Conservation (phyloP, 2,888 invertebrate genomes). For the Athalia rosae region DNA sequence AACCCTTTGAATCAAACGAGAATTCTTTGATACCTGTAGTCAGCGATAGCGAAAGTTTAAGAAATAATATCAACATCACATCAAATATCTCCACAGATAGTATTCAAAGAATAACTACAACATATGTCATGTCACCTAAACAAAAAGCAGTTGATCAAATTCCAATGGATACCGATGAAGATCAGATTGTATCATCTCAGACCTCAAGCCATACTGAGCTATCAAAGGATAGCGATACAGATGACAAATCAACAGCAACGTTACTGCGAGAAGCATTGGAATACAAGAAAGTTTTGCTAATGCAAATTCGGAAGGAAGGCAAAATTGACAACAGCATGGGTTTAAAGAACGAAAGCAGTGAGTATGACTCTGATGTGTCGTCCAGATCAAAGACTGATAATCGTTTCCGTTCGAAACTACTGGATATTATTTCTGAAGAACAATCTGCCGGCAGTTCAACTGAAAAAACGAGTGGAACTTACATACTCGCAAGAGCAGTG, state of each 20-base stretch:
- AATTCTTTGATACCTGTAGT: not conserved
- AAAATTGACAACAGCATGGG: not conserved
- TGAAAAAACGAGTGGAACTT: conserved; percentile 49
- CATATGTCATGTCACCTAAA: not conserved
- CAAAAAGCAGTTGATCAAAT: not conserved
- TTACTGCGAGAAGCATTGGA: conserved; percentile 59
- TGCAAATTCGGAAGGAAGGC: conserved; percentile 52
- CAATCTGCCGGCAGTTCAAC: conserved; percentile 59
- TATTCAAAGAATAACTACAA: not conserved
- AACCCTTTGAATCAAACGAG: not conserved
- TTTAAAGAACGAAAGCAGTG: conserved; percentile 41
- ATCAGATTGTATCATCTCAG: conserved; percentile 39
- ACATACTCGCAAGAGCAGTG: conserved; percentile 22
- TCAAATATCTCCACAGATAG: not conserved
- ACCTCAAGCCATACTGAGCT: conserved; percentile 54
- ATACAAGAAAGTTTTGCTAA: conserved; percentile 57
- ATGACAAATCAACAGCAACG: conserved; percentile 56
- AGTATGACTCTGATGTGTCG: conserved; percentile 44
- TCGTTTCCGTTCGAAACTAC: conserved; percentile 55
- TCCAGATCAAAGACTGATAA: conserved; percentile 45
- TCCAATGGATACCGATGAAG: conserved; percentile 53
- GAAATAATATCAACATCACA: conserved; percentile 33
- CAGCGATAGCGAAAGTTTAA: not conserved
- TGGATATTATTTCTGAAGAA: conserved; percentile 65
- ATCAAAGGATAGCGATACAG: conserved; percentile 56